Base-by-base conservation (phyloP, 2,113 vertebrate species). In the Pachycephala philippinensis region DNA sequence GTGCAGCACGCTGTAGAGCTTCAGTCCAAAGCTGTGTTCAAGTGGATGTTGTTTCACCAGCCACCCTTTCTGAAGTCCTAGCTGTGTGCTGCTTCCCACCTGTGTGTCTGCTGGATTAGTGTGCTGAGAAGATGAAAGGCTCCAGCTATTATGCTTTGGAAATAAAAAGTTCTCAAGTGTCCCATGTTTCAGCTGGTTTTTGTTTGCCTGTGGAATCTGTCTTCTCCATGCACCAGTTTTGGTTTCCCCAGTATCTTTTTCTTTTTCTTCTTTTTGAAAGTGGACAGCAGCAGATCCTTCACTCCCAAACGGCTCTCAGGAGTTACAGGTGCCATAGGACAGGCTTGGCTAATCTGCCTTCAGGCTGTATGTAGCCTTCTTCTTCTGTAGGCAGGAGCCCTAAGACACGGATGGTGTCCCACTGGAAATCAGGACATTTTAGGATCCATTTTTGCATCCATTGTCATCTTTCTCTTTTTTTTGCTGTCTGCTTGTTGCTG, bases 1-100 rank as follows among this genome's bases (percentile, higher is more conserved):
- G 21, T 60, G 3, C 6, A 82, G 52, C 14, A 9, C 2, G 1
- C 20, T 56, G 40, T 50, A 0, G 5, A 52, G 50, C 50, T 54
- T 77, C 68, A 61, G 68, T 40, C 31, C 39, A 54, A 80, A 90
- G 59, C 27, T 56, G 3, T 35, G 22, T 42, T 85, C 17, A 27
- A 71, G 42, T 23, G 66, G 31, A 13, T 68, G 9, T 84, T 76
- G 18, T 75, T 89, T 85, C 63, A 52, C 50, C 27, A 69, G 4
- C 33, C 7, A 5, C 18, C 56, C 24, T 61, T 84, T 65, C 66
- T 33, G 14, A 79, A n/a, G 23, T 37, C 19, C 35, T 15, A 5
- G 10, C 77, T 54, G 0, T 4, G 42, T 42, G 47, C 26, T 75
- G 40, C 69, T 90, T 27, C 37, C 39, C 44, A 50, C n/a, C 15